Percentiles rank a stretch among this genome's conserved stretches.
These are phyloP conservation scores for Meandrina meandrites DNA, from an alignment of 92 coral and sea anemone species.

Conservation along the genomic window DNA sequence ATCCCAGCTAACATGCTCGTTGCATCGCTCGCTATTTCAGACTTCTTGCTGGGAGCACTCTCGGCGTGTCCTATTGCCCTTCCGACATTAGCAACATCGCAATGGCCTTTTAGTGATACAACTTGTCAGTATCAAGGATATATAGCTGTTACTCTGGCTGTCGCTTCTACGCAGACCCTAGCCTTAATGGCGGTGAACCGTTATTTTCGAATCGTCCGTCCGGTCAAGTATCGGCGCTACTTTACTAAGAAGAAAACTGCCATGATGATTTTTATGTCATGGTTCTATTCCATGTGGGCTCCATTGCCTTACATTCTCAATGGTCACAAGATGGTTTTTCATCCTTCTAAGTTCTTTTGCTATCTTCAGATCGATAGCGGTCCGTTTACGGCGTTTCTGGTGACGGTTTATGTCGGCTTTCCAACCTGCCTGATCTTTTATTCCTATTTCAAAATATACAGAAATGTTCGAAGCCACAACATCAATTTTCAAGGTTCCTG, in stretches of 20 bases:
- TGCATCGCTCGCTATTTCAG: constrained; percentile 62
- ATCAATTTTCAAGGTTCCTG: not conserved
- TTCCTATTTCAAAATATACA: constrained; percentile 61
- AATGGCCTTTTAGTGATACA: constrained; percentile 61
- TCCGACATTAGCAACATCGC: constrained; percentile 24
- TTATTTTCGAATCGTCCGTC: constrained; percentile 47
- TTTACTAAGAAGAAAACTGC: constrained; percentile 43
- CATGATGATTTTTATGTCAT: constrained; percentile 17
- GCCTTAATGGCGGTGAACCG: constrained; percentile 61
- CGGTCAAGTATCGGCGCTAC: constrained; percentile 38
- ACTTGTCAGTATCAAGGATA: constrained; percentile 69
- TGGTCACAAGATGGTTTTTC: constrained; percentile 61
- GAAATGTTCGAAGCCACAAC: constrained; percentile 60
- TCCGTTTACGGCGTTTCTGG: constrained; percentile 42
- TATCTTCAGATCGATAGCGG: constrained; percentile 34
- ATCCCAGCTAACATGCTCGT: constrained; percentile 54
- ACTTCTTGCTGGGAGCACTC: constrained; percentile 49
- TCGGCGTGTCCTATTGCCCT: constrained; percentile 47
- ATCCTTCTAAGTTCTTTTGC: constrained; percentile 65
- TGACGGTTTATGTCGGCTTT: constrained; percentile 40
- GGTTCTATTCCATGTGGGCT: constrained; percentile 52
- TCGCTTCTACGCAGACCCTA: constrained; percentile 63
- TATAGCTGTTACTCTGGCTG: constrained; percentile 37
- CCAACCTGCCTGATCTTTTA: constrained; percentile 38
- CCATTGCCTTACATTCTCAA: constrained; percentile 53